These are phyloP conservation scores for Gymnocypris eckloni DNA, from an alignment of 2,797 vertebrate genomes.

Conservation along the genomic window DNA sequence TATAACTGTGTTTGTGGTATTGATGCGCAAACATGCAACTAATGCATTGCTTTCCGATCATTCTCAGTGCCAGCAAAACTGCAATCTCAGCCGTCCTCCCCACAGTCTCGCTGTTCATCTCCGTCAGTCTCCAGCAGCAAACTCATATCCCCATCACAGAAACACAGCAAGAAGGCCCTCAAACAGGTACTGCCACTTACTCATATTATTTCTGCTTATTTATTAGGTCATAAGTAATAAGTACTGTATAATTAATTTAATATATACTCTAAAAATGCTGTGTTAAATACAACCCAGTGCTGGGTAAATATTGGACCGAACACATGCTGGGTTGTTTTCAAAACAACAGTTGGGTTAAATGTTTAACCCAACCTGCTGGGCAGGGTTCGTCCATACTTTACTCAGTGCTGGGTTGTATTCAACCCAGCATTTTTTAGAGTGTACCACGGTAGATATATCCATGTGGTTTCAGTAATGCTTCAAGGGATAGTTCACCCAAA, in stretches of 20 bases:
- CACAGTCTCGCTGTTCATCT: slow-evolving; percentile 90
- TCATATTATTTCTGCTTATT: neutral
- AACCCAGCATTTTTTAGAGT: too few species aligned
- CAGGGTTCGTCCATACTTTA: too few species aligned
- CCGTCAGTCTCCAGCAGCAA: slow-evolving; percentile 89
- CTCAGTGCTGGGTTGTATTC: too few species aligned
- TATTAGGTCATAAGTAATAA: neutral
- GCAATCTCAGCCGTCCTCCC: slow-evolving; percentile 89
- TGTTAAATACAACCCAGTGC: too few species aligned
- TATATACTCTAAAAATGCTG: too few species aligned
- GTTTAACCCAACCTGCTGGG: too few species aligned
- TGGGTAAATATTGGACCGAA: too few species aligned
- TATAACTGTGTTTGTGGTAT: slow-evolving; percentile 56
- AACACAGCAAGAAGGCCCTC: slow-evolving; percentile 98
- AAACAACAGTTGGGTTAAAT: too few species aligned
- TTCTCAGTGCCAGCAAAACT: slow-evolving; percentile 86
- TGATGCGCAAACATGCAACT: neutral
- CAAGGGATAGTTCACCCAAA: neutral
- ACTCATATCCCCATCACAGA: slow-evolving; percentile 96
- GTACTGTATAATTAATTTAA: neutral
- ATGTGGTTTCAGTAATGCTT: neutral
- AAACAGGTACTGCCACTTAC: slow-evolving; percentile 81
- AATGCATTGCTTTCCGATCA: slow-evolving; percentile 29
- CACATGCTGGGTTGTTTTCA: too few species aligned
- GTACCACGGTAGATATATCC: neutral